phyloP scores from a whole-genome alignment of 2,888 invertebrate genomes.

The Eupithecia vulgata region DNA sequence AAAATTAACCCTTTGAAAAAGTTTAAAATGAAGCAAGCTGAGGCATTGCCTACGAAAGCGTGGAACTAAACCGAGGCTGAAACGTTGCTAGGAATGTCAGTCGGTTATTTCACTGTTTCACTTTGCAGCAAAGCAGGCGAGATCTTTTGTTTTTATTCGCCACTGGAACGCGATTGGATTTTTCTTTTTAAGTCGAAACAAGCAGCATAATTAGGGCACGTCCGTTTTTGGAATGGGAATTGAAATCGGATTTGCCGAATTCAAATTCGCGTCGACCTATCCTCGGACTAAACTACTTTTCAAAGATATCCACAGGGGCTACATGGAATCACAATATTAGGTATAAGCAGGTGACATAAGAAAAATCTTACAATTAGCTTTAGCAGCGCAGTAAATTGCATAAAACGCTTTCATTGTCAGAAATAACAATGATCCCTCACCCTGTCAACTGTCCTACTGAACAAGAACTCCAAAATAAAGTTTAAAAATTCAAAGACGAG shows the following conservation, averaged over 20 bases:
- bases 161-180: constrained; percentile 25
- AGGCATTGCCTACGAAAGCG: constrained; percentile 15
- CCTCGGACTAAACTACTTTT: not conserved
- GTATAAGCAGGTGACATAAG: not conserved
- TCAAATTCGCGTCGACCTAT: constrained; percentile 11
- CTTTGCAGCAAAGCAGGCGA: constrained; percentile 25
- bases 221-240: constrained; percentile 25
- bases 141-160: constrained; percentile 30
- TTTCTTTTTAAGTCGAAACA: constrained; percentile 30
- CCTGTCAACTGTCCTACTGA: constrained; percentile 24
- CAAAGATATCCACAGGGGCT: not conserved
- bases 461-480: constrained; percentile 42
- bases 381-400: constrained; percentile 12
- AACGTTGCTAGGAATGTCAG: constrained; percentile 31
- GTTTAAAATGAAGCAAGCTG: constrained; percentile 10
- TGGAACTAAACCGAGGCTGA: constrained; percentile 15
- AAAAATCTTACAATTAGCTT: constrained; percentile 5
- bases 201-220: constrained; percentile 25
- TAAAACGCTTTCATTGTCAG: constrained; percentile 27
- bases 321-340: not conserved
- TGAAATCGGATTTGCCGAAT: constrained; percentile 18
- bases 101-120: constrained; percentile 25
- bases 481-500: constrained; percentile 42
- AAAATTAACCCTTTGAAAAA: constrained; percentile 11
- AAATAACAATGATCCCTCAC: constrained; percentile 29